These are phyloP conservation scores for Phalloptychus januarius DNA, from an alignment of 2,797 vertebrate genomes.

Conservation along the genomic window DNA sequence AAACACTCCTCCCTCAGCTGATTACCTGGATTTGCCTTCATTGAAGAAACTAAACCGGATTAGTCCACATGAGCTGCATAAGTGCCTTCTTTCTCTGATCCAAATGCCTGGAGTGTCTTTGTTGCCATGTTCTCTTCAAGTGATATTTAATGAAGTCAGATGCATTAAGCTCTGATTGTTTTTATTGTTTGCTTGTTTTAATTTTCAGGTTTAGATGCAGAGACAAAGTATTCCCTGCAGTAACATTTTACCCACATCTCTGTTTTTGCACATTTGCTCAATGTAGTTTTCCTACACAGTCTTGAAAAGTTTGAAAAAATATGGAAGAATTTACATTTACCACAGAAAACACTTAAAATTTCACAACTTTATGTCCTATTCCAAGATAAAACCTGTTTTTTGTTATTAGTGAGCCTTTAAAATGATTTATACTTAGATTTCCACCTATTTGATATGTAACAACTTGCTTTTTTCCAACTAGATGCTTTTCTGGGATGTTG, in stretches of 20 bases:
- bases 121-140: not conserved
- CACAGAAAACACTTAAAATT: not conserved
- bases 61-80: slow-evolving; percentile 50
- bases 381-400: not conserved
- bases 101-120: not conserved
- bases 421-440: not conserved
- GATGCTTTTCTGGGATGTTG: not conserved
- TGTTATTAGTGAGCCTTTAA: not conserved
- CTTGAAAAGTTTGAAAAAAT: not conserved
- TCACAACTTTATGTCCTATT: not conserved
- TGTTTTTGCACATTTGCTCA: no score
- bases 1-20: slow-evolving; percentile 23
- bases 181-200: not conserved
- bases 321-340: not conserved
- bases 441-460: not conserved
- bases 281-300: not conserved
- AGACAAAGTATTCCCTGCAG: not conserved
- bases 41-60: slow-evolving; percentile 56
- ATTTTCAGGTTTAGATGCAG: not conserved
- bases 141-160: not conserved
- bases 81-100: slow-evolving; percentile 31
- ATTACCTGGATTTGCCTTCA: slow-evolving; percentile 45
- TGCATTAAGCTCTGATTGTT: not conserved
- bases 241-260: not conserved
- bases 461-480: not conserved